Evolutionary conservation across 1,140 invertebrate species (phyloP).

Genomic region (Drosophila bocki): DNA sequence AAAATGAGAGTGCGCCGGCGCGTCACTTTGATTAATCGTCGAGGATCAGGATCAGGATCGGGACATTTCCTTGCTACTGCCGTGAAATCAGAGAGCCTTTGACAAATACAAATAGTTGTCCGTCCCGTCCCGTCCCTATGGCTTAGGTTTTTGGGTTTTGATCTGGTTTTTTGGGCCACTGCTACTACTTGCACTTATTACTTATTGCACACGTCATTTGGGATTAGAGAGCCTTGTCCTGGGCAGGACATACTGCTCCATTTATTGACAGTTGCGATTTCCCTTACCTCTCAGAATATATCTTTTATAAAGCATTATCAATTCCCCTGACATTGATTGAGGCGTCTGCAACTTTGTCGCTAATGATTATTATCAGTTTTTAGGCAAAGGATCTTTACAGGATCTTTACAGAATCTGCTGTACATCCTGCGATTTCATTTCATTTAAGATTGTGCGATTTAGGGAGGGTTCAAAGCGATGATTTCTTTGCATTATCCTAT

Average conservation of each 20-base stretch:
- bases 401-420: neutral
- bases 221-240: conserved; percentile 59
- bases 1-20: conserved; percentile 16
- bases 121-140: conserved; percentile 10
- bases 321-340: conserved; percentile 69
- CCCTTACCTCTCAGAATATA: neutral
- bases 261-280: conserved; percentile 76
- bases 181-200: conserved; percentile 35
- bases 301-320: neutral
- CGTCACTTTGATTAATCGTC: conserved; percentile 81
- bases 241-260: conserved; percentile 50
- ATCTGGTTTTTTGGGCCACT: conserved; percentile 35
- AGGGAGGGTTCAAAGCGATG: neutral
- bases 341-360: conserved; percentile 22
- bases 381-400: neutral
- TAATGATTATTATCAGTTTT: conserved; percentile 58
- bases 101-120: conserved; percentile 74
- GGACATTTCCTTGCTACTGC: conserved; percentile 22
- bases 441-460: conserved; percentile 16
- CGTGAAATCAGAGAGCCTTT: conserved; percentile 69
- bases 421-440: neutral
- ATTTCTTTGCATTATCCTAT: neutral
- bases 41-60: conserved; percentile 24
- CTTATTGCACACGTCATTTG: conserved; percentile 60
- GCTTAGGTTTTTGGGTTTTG: conserved; percentile 9